Base-by-base conservation (phyloP, 2,888 invertebrate genomes). In the Abrostola triplasia region DNA sequence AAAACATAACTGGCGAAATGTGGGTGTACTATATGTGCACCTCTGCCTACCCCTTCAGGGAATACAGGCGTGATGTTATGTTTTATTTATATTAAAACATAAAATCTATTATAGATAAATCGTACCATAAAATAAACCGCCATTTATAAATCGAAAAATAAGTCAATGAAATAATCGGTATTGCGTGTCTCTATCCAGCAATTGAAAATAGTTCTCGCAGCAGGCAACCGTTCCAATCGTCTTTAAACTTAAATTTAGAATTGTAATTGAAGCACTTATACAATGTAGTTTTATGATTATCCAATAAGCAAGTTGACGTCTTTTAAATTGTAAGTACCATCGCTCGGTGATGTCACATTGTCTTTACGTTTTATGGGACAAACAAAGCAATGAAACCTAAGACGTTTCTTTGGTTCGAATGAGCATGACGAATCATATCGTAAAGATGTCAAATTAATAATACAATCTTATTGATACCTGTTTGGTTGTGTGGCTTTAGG, bases 211-310 rank as follows among this genome's bases (percentile, higher is more conserved):
- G 44, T 38, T 36, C 59, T 37, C 49, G 63, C 62, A 59, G 56
- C 35, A 59, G 42, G 41, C 42, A 51, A 37, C 38, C n/a, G 24
- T 50, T 48, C 38, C 37, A 42, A 49, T 57, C 37, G 41, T 55
- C 51, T 60, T 49, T 7, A 51, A 24, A 64, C 57, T 51, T 66
- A 53, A 62, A 63, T 65, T 65, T 57, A 69, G 41, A 38, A 13
- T n/a, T 7, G 38, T 65, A 73, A 63, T 73, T 73, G 60, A 38
- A 52, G 74, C 42, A 67, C 37, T 59, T 36, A 13, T 68, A 76
- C 73, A 66, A 47, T 66, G 66, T 69, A 60, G 63, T 73, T 73
- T 73, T 55, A 73, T 59, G 47, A 69, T 76, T 62, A 64, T 59
- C 60, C 61, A 73, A 74, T 77, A 57, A 64, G 74, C 60, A 61